Base-by-base conservation (phyloP, 1,140 invertebrate genomes). In the Bombus soroeensis region DNA sequence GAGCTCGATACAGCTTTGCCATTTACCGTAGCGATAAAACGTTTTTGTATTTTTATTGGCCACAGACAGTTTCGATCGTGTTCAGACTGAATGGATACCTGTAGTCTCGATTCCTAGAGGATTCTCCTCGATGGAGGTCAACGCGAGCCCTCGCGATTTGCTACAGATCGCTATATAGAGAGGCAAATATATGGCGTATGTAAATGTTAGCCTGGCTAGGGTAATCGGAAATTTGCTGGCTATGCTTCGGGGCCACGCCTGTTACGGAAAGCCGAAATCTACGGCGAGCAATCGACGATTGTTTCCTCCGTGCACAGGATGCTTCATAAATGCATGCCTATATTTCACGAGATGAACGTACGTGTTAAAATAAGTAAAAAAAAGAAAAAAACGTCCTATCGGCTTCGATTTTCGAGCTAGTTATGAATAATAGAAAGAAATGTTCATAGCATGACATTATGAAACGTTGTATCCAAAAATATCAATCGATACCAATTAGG, bases 171-270 rank as follows among this genome's bases (percentile, higher is more conserved):
- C 41, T 53, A 57, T 90, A 92, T 91, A 87, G 84, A 93, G 92
- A 89, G 87, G 88, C 81, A 87, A 88, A 86, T 85, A 83, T 81
- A 88, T 68, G 83, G 68, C 64, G 78, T 93, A 94, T 94, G 94
- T 93, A 94, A 94, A 94, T 94, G 93, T 94, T 94, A 93, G 93
- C 90, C 86, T 83, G 90, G 85, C 89, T 87, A 91, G 85, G 88
- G 92, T 94, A 94, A 94, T 94, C 93, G 91, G 88, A 92, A 94
- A 94, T 94, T 94, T 92, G 91, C 92, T 91, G 66, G 82, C 75
- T 79, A 22, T 39, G 82, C 82, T 84, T 47, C 43, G 66, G 28
- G 34, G 53, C 74, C 82, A 84, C 59, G 74, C 72, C 71, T 81
- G 87, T 66, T 34, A 34, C 25, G 84, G 81, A 43, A 81, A 70